These are phyloP conservation scores for Lithophane leautieri DNA, from an alignment of 2,888 invertebrate species.

Conservation along the genomic window DNA sequence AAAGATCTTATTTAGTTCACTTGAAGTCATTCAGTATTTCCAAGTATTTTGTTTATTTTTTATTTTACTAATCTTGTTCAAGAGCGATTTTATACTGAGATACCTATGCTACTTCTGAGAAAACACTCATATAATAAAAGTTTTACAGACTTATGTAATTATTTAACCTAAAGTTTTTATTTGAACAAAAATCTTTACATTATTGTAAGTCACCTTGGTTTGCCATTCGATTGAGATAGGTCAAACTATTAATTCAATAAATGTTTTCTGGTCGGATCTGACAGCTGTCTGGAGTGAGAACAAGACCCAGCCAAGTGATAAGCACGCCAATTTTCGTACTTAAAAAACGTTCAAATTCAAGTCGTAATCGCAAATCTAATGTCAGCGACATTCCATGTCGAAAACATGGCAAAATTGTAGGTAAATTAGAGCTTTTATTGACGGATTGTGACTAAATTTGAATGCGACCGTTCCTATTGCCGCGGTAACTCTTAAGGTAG, in stretches of 20 bases:
- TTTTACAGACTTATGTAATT: slow-evolving; percentile 14
- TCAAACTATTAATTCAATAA: slow-evolving; percentile 8
- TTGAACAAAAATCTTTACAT: background rate
- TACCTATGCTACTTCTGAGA: slow-evolving; percentile 45
- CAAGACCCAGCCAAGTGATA: background rate
- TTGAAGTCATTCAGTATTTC: slow-evolving; percentile 34
- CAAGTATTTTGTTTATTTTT: slow-evolving; percentile 31
- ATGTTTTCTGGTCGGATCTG: background rate
- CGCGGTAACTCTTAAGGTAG: too few species aligned
- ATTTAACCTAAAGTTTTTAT: slow-evolving; percentile 8
- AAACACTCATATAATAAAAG: slow-evolving; percentile 18
- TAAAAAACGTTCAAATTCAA: too few species aligned
- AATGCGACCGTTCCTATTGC: too few species aligned
- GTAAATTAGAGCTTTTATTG: too few species aligned
- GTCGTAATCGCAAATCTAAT: too few species aligned
- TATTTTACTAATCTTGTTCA: slow-evolving; percentile 20
- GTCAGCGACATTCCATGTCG: too few species aligned
- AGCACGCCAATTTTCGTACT: too few species aligned
- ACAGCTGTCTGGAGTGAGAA: background rate
- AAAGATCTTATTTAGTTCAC: background rate
- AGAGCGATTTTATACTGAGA: slow-evolving; percentile 19
- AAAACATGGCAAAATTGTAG: too few species aligned
- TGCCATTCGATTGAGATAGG: slow-evolving; percentile 19
- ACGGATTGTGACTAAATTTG: too few species aligned
- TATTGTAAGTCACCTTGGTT: slow-evolving; percentile 17